Conservation (phyloP, 2,888 invertebrate genomes). For the Megastigmus dorsalis region DNA sequence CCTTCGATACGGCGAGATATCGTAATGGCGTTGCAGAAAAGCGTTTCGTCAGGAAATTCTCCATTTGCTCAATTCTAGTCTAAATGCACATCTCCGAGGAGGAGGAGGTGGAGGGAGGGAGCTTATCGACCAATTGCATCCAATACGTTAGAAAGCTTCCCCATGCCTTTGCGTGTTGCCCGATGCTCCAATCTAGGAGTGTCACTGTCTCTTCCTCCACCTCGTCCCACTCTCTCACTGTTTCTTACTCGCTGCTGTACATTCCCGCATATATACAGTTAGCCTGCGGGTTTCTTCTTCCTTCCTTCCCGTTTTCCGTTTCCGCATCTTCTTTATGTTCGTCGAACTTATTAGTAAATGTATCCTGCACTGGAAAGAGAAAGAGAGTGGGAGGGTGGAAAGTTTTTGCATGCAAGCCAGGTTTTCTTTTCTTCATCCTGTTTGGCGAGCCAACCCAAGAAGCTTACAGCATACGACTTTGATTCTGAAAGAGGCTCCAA, state of each 20-base stretch:
- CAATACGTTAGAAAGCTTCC: conserved; percentile 61
- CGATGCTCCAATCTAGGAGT: conserved; percentile 12
- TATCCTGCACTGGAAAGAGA: not conserved
- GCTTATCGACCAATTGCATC: conserved; percentile 60
- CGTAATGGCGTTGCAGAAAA: conserved; percentile 29
- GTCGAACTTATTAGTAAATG: conserved; percentile 51
- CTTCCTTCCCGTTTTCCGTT: conserved; percentile 18
- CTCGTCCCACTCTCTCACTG: not conserved
- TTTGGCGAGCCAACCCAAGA: conserved; percentile 3
- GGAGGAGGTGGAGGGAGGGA: no score
- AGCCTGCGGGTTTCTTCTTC: not conserved
- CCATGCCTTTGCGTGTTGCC: not conserved
- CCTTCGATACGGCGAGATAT: conserved; percentile 27
- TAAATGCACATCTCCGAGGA: conserved; percentile 16
- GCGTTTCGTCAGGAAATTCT: conserved; percentile 48
- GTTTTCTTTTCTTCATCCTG: not conserved
- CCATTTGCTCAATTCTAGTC: conserved; percentile 50
- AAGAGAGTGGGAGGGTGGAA: no score
- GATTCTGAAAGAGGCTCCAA: conserved; percentile 11
- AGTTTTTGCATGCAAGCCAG: conserved; percentile 25
- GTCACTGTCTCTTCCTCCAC: conserved; percentile 20
- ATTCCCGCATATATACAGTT: no score
- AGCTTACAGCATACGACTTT: conserved; percentile 14
- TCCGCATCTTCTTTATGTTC: conserved; percentile 17
- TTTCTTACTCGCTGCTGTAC: not conserved